A percentile compares a stretch with the other conserved stretches of the same genome.
phyloP scores from a whole-genome alignment of 2,113 vertebrate genomes.

The Phainopepla nitens region DNA sequence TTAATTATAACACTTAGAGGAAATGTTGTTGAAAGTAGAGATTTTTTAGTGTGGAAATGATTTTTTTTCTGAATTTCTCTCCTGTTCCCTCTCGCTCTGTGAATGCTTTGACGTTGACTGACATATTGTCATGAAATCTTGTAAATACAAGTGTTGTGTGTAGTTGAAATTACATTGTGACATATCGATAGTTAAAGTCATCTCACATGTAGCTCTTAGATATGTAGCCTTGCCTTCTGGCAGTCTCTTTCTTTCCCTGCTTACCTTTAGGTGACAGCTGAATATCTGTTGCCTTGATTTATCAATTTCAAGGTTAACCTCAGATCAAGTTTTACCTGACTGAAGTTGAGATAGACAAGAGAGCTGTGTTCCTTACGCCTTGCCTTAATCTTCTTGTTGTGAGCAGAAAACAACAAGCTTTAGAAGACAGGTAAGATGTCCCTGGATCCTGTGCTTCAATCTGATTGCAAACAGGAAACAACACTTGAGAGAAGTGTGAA shows the following conservation, averaged over 20 bases:
- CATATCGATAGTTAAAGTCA: background rate
- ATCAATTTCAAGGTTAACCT: slow-evolving; percentile 8
- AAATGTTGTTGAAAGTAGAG: slow-evolving; percentile 9
- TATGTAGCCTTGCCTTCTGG: background rate
- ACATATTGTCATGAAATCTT: background rate
- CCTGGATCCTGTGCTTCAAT: background rate
- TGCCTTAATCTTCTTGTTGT: slow-evolving; percentile 1
- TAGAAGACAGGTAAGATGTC: background rate
- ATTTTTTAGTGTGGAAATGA: background rate
- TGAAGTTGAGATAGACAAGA: background rate
- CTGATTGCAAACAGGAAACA: background rate
- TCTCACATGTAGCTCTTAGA: background rate
- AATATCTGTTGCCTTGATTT: slow-evolving; percentile 37
- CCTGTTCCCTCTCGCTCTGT: background rate
- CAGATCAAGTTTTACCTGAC: background rate
- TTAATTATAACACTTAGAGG: slow-evolving; percentile 54
- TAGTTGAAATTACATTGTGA: background rate
- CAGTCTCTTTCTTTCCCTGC: background rate
- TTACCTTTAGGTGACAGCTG: slow-evolving; percentile 31
- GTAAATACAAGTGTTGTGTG: background rate
- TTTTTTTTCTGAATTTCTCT: background rate
- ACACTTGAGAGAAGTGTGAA: background rate
- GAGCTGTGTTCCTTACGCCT: background rate
- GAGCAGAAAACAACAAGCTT: background rate
- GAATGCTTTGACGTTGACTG: slow-evolving; percentile 2